phyloP scores from a whole-genome alignment of 2,888 invertebrate species.

The Drosophila nigricruria region DNA sequence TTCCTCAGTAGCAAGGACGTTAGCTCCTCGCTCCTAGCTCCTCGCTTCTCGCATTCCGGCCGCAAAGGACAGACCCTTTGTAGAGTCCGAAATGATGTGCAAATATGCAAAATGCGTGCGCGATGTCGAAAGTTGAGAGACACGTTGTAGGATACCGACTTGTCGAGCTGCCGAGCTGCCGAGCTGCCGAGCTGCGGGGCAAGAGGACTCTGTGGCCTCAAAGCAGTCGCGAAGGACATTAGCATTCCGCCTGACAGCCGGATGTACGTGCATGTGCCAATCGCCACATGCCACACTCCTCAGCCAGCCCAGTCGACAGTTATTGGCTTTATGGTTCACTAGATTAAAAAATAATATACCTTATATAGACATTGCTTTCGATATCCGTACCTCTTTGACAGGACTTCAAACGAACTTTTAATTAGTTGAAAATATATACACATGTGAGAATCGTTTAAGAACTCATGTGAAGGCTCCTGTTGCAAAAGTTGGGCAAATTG shows the following conservation, averaged over 20 bases:
- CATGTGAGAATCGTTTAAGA: background rate
- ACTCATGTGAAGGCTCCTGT: background rate
- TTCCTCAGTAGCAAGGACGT: constrained; percentile 18
- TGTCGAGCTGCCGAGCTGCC: background rate
- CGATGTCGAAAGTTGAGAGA: constrained; percentile 39
- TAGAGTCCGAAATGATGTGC: constrained; percentile 54
- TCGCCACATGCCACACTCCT: background rate
- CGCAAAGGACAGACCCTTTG: background rate
- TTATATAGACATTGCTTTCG: constrained; percentile 25
- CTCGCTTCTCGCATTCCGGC: background rate
- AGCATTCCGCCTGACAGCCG: constrained; percentile 52
- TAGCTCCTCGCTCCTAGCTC: background rate
- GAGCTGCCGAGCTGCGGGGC: background rate
- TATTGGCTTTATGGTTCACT: constrained; percentile 50
- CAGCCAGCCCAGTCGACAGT: constrained; percentile 8
- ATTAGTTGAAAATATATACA: background rate
- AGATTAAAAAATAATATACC: constrained; percentile 64
- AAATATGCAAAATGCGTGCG: constrained; percentile 74
- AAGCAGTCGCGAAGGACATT: constrained; percentile 42
- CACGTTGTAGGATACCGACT: constrained; percentile 20
- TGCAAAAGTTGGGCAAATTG: background rate
- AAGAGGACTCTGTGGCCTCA: background rate
- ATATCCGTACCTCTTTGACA: constrained; percentile 17
- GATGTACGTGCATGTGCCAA: constrained; percentile 17
- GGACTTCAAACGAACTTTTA: background rate